Base-by-base conservation (phyloP, 2,888 invertebrate genomes). In the Acleris holmiana region DNA sequence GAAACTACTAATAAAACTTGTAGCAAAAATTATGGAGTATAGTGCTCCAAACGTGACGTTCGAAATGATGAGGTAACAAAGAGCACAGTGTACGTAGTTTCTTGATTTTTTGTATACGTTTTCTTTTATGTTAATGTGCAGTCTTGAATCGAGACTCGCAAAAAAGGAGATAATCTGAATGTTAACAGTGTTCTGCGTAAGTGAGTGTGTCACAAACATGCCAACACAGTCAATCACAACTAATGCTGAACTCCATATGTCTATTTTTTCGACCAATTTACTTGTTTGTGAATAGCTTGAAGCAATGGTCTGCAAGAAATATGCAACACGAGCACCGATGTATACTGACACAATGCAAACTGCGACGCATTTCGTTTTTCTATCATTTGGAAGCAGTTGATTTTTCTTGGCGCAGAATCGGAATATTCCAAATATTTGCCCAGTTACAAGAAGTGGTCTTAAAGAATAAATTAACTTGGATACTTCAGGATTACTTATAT, bases 361-460 rank as follows among this genome's bases (percentile, higher is more conserved):
- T 51, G 60, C 67, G 7, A 62, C n/a, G 18, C 49, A 2, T 61
- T 69, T 67, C 2, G 58, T 49, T 47, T 41, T 49, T 55, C 44
- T 35, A 44, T 55, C 58, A 21, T 51, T 54, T 21, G 40, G 21
- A 5, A 23, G 23, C n/a, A 69, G 29, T 35, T 18, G 21, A 1
- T 62, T 46, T 17, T 55, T 51, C 10, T 46, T 25, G 13, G 48
- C 44, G 5, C 57, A 55, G 29, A 68, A 68, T 59, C 67, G 46
- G 41, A 68, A 64, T 54, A 68, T 64, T 41, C 66, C 67, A 44
- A 68, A 61, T 8, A 64, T 18, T 8, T 41, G 50, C 47, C 64
- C 69, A 13, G 23, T 18, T 7, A 53, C 15, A 19, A 61, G 19
- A 4, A 60, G n/a, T 18, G 67, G 67, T 49, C 5, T 13, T 19